These are phyloP conservation scores for Mus spicilegus DNA, from an alignment of 2,113 vertebrate genomes.

Conservation along the genomic window DNA sequence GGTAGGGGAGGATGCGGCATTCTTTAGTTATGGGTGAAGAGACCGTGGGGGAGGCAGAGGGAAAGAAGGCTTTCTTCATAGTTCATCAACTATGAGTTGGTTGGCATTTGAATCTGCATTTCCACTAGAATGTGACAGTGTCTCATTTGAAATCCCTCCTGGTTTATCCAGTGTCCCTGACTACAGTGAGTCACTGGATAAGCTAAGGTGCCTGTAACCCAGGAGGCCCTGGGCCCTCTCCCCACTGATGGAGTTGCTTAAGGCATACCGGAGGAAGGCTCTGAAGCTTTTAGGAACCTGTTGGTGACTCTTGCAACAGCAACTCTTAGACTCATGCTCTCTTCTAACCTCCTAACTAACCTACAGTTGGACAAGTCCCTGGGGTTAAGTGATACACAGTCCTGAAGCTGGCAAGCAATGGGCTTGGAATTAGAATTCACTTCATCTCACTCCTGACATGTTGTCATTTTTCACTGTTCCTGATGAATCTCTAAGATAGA, in stretches of 20 bases:
- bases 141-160: background rate
- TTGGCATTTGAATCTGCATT: background rate
- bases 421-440: background rate
- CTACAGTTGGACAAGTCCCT: background rate
- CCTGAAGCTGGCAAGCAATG: constrained; percentile 24
- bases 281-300: background rate
- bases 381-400: background rate
- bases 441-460: constrained; percentile 4
- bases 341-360: background rate
- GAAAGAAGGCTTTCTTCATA: background rate
- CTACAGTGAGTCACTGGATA: background rate
- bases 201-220: background rate
- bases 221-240: background rate
- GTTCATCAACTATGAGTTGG: background rate
- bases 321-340: background rate
- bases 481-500: constrained; percentile 35
- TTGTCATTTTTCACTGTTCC: constrained; percentile 41
- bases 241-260: background rate
- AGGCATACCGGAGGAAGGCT: background rate
- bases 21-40: constrained; percentile 43
- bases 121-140: background rate
- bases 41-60: constrained; percentile 39
- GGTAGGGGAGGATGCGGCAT: constrained; percentile 31
- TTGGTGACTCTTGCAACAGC: background rate
- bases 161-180: background rate